A percentile compares a stretch with the other conserved stretches of the same genome.
Evolutionary conservation across 1,140 invertebrate species (phyloP).

Genomic region (Leptinotarsa texana): DNA sequence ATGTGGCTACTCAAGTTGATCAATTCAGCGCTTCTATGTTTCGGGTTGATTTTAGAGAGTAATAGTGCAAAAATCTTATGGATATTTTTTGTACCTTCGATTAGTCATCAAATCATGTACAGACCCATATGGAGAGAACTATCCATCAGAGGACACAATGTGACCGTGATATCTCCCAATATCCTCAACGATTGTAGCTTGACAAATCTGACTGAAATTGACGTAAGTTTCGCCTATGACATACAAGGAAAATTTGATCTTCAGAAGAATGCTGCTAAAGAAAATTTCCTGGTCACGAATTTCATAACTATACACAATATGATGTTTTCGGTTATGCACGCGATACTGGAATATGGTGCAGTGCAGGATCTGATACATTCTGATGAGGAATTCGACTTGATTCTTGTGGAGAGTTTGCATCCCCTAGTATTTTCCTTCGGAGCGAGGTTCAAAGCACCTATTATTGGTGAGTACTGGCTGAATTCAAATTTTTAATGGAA

Average conservation of each 20-base stretch:
- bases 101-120: conserved; percentile 54
- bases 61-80: conserved; percentile 49
- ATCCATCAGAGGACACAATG: conserved; percentile 49
- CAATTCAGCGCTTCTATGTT: background rate
- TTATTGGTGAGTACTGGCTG: background rate
- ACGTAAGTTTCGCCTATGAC: conserved; percentile 42
- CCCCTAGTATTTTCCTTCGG: background rate
- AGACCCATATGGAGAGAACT: conserved; percentile 53
- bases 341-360: background rate
- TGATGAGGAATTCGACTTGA: conserved; percentile 4
- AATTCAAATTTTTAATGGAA: background rate
- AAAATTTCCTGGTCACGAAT: background rate
- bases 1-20: too few species aligned
- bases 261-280: background rate
- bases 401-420: background rate
- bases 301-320: background rate
- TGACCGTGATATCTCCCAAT: conserved; percentile 37
- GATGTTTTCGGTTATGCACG: background rate
- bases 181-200: conserved; percentile 33
- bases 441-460: conserved; percentile 8
- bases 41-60: background rate
- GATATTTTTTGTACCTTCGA: conserved; percentile 51
- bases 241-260: background rate
- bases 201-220: conserved; percentile 45
- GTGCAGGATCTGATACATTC: background rate